Evolutionary conservation across 2,888 invertebrate species (phyloP).

Genomic region (Julus scanicus): DNA sequence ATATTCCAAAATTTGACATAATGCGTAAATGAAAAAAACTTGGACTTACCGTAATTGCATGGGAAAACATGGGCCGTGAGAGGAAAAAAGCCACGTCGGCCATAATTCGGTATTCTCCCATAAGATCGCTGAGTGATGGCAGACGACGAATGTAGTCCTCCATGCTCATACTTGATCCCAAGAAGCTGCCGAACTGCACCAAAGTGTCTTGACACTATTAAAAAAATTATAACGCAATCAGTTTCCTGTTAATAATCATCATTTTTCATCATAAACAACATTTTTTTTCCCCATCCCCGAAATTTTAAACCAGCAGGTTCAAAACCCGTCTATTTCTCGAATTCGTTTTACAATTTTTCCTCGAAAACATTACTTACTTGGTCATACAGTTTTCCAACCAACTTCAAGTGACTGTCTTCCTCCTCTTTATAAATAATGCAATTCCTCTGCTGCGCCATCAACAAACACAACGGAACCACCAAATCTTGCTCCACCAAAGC

Average conservation of each 20-base stretch:
- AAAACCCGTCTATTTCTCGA: not conserved
- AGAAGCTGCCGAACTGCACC: conserved; percentile 96
- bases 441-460: conserved; percentile 97
- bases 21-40: not conserved
- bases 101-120: conserved; percentile 92
- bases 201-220: conserved; percentile 94
- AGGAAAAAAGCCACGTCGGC: conserved; percentile 98
- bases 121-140: conserved; percentile 87
- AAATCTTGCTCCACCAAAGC: conserved; percentile 93
- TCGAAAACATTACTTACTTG: conserved; percentile 67
- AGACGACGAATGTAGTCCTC: conserved; percentile 92
- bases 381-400: conserved; percentile 81
- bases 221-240: not conserved
- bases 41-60: conserved; percentile 79
- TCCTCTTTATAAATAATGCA: conserved; percentile 90
- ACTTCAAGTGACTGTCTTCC: conserved; percentile 73
- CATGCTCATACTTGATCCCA: conserved; percentile 90
- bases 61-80: conserved; percentile 89
- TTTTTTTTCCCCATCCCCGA: too few relatives aligned
- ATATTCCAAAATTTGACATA: not conserved
- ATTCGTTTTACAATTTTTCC: not conserved
- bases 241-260: not conserved
- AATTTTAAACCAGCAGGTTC: too few relatives aligned
- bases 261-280: not conserved
- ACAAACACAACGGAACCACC: conserved; percentile 89